phyloP scores from a whole-genome alignment of 2,113 vertebrate species.

The Crotalus viridis region DNA sequence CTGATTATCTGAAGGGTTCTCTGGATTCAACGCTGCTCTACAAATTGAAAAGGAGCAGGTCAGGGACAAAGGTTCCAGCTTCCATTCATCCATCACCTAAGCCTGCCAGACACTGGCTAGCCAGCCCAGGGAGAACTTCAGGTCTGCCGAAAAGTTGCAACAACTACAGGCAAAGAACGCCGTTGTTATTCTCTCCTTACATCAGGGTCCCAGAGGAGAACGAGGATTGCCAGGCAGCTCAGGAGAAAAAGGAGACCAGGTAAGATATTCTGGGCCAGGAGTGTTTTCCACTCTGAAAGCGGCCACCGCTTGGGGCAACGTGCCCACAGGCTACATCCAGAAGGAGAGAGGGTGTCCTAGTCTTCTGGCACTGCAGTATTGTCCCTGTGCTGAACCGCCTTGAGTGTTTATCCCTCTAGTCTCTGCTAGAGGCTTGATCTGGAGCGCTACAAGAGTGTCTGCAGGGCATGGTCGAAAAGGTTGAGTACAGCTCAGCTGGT shows the following conservation, averaged over 20 bases:
- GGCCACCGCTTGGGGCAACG: neutral
- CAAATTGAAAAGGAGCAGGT: neutral
- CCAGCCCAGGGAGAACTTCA: neutral
- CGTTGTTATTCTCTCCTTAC: neutral
- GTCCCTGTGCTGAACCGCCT: neutral
- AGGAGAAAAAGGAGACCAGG: slow-evolving; percentile 89
- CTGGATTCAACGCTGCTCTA: neutral
- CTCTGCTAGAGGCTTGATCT: neutral
- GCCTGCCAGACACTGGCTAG: neutral
- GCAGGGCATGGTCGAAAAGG: neutral
- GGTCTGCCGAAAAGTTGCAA: neutral
- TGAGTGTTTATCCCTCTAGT: neutral
- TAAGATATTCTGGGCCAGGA: slow-evolving; percentile 41
- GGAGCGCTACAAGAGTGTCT: neutral
- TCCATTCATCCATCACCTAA: neutral
- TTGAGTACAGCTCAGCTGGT: too few species aligned
- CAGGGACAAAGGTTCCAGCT: neutral
- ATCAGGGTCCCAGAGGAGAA: slow-evolving; percentile 89
- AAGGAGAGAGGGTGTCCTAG: neutral
- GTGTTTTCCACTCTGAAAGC: neutral
- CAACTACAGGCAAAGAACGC: neutral
- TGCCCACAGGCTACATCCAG: neutral
- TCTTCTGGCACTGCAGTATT: neutral
- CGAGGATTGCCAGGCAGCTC: slow-evolving; percentile 73
- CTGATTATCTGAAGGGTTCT: neutral